Evolutionary conservation across 2,888 invertebrate species (phyloP), one percentile per base, ranked within the genome.

Genomic region (Diaphora mendica): DNA sequence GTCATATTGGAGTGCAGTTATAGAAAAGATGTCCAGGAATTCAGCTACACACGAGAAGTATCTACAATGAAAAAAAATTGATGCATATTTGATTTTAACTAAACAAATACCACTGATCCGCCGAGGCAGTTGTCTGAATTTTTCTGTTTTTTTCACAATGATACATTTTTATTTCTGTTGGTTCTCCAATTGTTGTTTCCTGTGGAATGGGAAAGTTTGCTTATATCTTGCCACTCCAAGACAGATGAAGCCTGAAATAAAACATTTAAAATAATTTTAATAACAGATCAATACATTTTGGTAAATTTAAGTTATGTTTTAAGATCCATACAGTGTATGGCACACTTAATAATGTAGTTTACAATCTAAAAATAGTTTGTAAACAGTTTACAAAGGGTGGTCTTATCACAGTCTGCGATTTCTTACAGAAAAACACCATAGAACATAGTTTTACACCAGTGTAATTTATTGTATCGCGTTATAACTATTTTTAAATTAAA

Each of bases 211-310:
- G 75, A 86, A 95, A 72, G 92, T 90, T 82, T 95, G 93, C 73
- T 88, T 93, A 73, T 92, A 95, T 77, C 97, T 95, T 4, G 96
- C 96, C 33, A 96, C 90, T 26, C 97, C 97, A 64, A 97, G 89
- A 15, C 95, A 89, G 44, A 96, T 91, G 83, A 96, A 95, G 68
- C 92, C 97, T 97, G 92, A 64, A 96, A 96, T 44, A 76, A 73
- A 76, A 20, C 20, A 55, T 23, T 51, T 3, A 17, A 64, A 11
- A 48, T 33, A 2, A 66, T 66, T 30, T 68, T 44, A 62, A 66
- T 17, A 30, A 62, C 2, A 62, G 15, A 26, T 4, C 20, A 35
- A 30, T 30, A 62, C 15, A n/a, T 23, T 65, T 33, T 4, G 39
- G 15, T 15, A 15, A 13, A 39, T 26, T 15, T n/a, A 42, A n/a